Evolutionary conservation across 2,888 invertebrate genomes (phyloP).

Genomic region (Agrochola circellaris): DNA sequence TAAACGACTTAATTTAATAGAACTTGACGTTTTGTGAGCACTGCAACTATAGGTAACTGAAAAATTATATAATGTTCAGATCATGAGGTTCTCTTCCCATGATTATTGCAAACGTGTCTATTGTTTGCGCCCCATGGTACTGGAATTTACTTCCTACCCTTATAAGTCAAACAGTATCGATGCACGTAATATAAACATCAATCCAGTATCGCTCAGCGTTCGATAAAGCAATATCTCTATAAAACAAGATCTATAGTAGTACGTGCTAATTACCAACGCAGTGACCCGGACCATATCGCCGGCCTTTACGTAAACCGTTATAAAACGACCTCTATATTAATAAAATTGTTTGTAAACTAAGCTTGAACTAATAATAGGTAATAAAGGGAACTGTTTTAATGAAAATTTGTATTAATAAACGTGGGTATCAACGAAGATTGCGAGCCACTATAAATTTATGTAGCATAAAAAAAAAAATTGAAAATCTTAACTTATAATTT

Average conservation of each 20-base stretch:
- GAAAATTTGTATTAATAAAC: slow-evolving; percentile 21
- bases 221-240: slow-evolving; percentile 45
- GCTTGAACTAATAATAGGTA: slow-evolving; percentile 49
- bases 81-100: too few species aligned
- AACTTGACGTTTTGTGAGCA: not conserved
- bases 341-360: slow-evolving; percentile 44
- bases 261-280: slow-evolving; percentile 56
- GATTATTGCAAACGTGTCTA: not conserved
- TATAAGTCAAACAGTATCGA: not conserved
- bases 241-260: slow-evolving; percentile 38
- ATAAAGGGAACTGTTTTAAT: slow-evolving; percentile 33
- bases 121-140: not conserved
- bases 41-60: not conserved
- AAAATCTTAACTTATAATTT: not conserved
- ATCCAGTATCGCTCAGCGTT: slow-evolving; percentile 7
- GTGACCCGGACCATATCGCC: slow-evolving; percentile 42
- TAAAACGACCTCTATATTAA: slow-evolving; percentile 39
- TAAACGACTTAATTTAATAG: not conserved
- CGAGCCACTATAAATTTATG: not conserved
- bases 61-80: not conserved
- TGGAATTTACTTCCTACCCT: not conserved
- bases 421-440: not conserved
- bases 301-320: slow-evolving; percentile 32
- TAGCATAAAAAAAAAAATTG: not conserved
- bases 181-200: not conserved